Evolutionary conservation across 1,140 invertebrate species (phyloP).

Genomic region (Camponotus vicinus): DNA sequence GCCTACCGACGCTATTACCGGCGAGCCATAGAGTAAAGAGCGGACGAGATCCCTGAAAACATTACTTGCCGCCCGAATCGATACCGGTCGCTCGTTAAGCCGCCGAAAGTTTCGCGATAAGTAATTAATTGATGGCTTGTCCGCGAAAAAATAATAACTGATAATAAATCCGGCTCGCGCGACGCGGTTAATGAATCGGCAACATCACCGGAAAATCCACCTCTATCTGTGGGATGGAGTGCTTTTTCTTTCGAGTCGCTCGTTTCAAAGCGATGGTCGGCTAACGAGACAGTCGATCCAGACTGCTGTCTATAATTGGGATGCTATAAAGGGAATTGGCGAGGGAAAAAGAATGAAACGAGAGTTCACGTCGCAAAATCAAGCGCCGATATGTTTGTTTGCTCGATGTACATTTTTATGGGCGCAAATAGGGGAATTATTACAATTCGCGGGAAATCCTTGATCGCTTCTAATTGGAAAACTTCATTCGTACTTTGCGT

Average conservation of each 20-base stretch:
- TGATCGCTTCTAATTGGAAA: conserved; percentile 25
- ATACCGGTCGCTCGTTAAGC: conserved; percentile 62
- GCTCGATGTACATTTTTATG: conserved; percentile 4
- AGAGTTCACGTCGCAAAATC: conserved; percentile 4
- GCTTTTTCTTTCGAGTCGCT: background rate
- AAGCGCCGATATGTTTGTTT: conserved; percentile 19
- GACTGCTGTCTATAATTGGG: background rate
- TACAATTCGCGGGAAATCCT: background rate
- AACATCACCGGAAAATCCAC: background rate
- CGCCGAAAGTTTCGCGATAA: conserved; percentile 64
- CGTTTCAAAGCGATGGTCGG: background rate
- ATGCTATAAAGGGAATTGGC: background rate
- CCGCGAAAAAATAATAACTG: conserved; percentile 52
- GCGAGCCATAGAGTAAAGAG: background rate
- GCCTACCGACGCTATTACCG: background rate
- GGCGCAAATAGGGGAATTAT: background rate
- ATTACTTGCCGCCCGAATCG: conserved; percentile 62
- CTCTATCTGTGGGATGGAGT: background rate
- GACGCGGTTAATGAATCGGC: conserved; percentile 25
- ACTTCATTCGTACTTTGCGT: background rate
- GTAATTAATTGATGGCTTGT: conserved; percentile 67
- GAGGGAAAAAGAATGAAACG: background rate
- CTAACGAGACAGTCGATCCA: conserved; percentile 12
- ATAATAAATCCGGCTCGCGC: conserved; percentile 65
- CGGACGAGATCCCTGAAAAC: conserved; percentile 36